These are phyloP conservation scores for Myripristis murdjan DNA, from an alignment of 2,797 vertebrate species.

Conservation along the genomic window DNA sequence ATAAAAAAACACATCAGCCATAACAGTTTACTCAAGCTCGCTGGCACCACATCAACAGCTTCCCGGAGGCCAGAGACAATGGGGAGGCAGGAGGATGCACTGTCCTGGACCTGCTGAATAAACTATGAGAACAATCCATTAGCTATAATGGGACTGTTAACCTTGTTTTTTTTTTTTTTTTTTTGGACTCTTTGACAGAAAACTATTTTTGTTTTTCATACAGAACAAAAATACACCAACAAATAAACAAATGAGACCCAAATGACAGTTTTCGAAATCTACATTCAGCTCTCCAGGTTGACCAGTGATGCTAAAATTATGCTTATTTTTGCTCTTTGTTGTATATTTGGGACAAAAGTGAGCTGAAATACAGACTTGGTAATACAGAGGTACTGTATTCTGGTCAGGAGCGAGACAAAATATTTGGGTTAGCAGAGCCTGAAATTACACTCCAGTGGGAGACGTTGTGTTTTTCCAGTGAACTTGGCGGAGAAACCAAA, in stretches of 20 bases:
- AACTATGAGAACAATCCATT: slow-evolving; percentile 74
- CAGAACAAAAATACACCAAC: slow-evolving; percentile 26
- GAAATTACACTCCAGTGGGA: not conserved
- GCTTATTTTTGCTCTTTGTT: not conserved
- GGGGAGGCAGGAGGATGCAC: slow-evolving; percentile 63
- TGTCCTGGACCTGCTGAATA: slow-evolving; percentile 30
- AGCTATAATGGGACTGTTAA: slow-evolving; percentile 59
- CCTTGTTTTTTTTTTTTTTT: slow-evolving; percentile 10
- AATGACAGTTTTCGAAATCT: not conserved
- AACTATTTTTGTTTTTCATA: slow-evolving; percentile 59
- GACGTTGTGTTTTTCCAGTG: not conserved
- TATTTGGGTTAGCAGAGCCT: not conserved
- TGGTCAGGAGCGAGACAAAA: not conserved
- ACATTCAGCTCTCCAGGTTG: not conserved
- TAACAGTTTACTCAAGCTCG: slow-evolving; percentile 64
- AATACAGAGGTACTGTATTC: not conserved
- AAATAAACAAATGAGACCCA: slow-evolving; percentile 36
- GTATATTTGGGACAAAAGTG: not conserved
- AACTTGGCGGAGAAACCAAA: not conserved
- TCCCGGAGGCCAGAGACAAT: slow-evolving; percentile 74
- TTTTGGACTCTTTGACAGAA: slow-evolving; percentile 56
- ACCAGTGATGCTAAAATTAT: not conserved
- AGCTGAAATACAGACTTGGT: not conserved
- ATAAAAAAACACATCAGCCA: slow-evolving; percentile 46
- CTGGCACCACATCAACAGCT: slow-evolving; percentile 63